Base-by-base conservation (phyloP, 2,888 invertebrate genomes). In the Pristionchus exspectatus region DNA sequence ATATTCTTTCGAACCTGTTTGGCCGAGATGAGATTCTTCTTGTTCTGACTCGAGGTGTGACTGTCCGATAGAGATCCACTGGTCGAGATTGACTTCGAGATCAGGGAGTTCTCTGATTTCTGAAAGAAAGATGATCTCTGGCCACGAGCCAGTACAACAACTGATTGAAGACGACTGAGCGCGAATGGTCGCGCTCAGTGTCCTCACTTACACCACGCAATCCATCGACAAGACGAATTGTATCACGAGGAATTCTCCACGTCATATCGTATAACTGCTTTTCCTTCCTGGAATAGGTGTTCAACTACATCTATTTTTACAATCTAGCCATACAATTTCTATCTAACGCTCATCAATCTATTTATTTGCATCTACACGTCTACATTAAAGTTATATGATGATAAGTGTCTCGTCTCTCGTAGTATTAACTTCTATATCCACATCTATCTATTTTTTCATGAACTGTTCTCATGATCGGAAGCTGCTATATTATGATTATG, bases 181-280 rank as follows among this genome's bases (percentile, higher is more conserved):
- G 77, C 44, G 77, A 77, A 10, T 33, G 7, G 0, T 44, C 77
- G 44, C 77, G 77, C 77, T 21, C 77, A 77, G 77, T 12, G 77
- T 18, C 18, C 24, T 16, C 77, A 50, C 81, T 59, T 38, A 85
- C 84, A 24, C 84, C 87, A 18, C 69, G 44, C 5, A 44, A n/a
- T 18, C 87, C 87, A 24, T 88, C 87, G 3, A 88, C 87, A 4
- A 88, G 56, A 14, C 90, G 89, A 30, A 93, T 90, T 69, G 91
- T 92, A 66, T 95, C 94, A 69, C 94, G 90, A 0, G 94, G 94
- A 44, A 94, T 93, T 59, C 94, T 91, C 94, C 94, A 94, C 5
- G 94, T 94, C 94, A 94, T 94, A 86, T 95, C 94, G 89, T 94
- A 94, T 30, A 94, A 89, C 83, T 93, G 88, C 24, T 94, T 83